Evolutionary conservation across 2,113 vertebrate species (phyloP).

Genomic region (Hemiscyllium ocellatum): DNA sequence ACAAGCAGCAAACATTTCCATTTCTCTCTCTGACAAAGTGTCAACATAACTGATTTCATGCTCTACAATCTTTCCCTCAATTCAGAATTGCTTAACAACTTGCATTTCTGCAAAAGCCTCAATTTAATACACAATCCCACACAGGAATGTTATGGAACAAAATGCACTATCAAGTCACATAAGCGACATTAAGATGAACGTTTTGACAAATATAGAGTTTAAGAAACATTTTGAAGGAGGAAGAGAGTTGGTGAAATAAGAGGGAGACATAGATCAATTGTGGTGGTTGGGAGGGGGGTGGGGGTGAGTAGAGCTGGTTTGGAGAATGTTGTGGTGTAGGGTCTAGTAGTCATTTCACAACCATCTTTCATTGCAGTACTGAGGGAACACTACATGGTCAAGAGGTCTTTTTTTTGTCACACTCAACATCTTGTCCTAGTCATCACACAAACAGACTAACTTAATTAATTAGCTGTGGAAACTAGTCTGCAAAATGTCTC

Average conservation of each 20-base stretch:
- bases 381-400: not conserved
- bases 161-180: no score
- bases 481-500: not conserved
- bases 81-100: not conserved
- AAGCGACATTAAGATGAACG: not conserved
- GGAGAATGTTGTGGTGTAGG: no score
- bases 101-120: no score
- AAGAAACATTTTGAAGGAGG: not conserved
- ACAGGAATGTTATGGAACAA: no score
- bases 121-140: no score
- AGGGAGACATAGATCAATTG: no score
- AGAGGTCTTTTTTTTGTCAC: not conserved
- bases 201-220: not conserved
- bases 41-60: not conserved
- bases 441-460: not conserved
- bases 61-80: no score
- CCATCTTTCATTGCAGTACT: not conserved
- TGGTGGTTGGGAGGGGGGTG: not conserved
- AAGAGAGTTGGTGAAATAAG: not conserved
- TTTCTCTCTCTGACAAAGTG: not conserved
- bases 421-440: not conserved
- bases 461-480: not conserved
- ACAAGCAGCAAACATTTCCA: not conserved
- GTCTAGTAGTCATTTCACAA: not conserved
- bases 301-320: no score